These are phyloP conservation scores for Drosophila mauritiana DNA, from an alignment of 1,140 invertebrate species.

Conservation along the genomic window DNA sequence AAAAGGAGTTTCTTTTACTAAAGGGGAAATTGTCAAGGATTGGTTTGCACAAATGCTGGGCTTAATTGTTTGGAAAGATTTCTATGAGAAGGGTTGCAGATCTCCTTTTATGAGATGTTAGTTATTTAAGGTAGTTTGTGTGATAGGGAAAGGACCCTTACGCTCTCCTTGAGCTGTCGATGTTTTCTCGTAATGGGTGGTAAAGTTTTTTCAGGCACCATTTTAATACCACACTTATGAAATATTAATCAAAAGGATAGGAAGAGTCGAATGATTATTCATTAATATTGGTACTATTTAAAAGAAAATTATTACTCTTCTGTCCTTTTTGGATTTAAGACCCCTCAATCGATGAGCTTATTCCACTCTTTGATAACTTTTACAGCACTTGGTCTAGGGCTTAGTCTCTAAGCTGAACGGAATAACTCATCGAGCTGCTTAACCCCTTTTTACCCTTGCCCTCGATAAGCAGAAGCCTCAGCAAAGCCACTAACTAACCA, in stretches of 20 bases:
- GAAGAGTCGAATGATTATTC: no score
- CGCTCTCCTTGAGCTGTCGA: neutral
- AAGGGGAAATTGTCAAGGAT: constrained; percentile 54
- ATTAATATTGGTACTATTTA: no score
- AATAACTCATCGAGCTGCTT: constrained; percentile 21
- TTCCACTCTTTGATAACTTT: neutral
- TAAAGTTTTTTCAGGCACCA: neutral
- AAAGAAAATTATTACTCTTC: neutral
- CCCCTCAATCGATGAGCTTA: neutral
- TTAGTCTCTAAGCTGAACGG: neutral
- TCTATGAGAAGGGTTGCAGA: constrained; percentile 18
- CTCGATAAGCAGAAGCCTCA: constrained; percentile 23
- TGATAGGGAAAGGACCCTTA: constrained; percentile 20
- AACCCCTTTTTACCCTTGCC: constrained; percentile 18
- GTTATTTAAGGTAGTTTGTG: constrained; percentile 26
- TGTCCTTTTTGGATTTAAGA: neutral
- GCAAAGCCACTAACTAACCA: constrained; percentile 72
- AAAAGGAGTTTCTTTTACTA: constrained; percentile 37
- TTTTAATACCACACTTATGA: no score
- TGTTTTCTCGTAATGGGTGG: neutral
- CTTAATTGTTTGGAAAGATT: constrained; percentile 75
- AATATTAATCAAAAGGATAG: no score
- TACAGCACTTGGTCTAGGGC: neutral
- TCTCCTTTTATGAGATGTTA: constrained; percentile 31
- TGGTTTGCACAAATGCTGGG: constrained; percentile 40